Percentiles rank a stretch among this genome's conserved stretches.
These are phyloP conservation scores for Callopanchax toddi DNA, from an alignment of 2,113 vertebrate species.

Conservation along the genomic window DNA sequence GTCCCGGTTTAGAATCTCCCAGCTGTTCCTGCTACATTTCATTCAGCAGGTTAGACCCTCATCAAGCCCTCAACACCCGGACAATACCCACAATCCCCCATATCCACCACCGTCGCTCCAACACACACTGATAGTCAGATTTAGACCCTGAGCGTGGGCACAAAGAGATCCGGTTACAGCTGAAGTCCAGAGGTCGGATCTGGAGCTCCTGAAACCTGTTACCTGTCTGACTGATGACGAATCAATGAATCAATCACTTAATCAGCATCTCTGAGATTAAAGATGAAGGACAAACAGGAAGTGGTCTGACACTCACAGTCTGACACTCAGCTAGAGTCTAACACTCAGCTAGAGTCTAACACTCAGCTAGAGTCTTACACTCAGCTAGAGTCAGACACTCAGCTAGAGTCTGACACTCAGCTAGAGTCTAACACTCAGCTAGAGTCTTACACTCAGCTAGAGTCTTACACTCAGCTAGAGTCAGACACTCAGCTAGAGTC, in stretches of 20 bases:
- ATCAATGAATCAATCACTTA: background rate
- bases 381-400: no score
- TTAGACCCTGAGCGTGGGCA: background rate
- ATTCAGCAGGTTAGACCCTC: slow-evolving; percentile 52
- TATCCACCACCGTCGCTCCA: background rate
- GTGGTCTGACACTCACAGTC: background rate
- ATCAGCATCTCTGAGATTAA: background rate
- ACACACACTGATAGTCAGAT: background rate
- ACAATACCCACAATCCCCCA: background rate
- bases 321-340: no score
- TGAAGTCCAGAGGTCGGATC: background rate
- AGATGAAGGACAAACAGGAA: background rate
- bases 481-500: no score
- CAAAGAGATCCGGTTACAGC: background rate
- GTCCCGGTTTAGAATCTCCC: slow-evolving; percentile 30
- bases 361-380: no score
- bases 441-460: no score
- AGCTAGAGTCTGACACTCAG: no score
- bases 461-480: no score
- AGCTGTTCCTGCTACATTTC: slow-evolving; percentile 31
- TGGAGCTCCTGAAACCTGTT: background rate
- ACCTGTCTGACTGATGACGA: no score
- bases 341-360: background rate
- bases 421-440: no score
- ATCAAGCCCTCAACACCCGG: slow-evolving; percentile 32